Evolutionary conservation across 1,140 invertebrate genomes (phyloP).

Genomic region (Drosophila melanica): DNA sequence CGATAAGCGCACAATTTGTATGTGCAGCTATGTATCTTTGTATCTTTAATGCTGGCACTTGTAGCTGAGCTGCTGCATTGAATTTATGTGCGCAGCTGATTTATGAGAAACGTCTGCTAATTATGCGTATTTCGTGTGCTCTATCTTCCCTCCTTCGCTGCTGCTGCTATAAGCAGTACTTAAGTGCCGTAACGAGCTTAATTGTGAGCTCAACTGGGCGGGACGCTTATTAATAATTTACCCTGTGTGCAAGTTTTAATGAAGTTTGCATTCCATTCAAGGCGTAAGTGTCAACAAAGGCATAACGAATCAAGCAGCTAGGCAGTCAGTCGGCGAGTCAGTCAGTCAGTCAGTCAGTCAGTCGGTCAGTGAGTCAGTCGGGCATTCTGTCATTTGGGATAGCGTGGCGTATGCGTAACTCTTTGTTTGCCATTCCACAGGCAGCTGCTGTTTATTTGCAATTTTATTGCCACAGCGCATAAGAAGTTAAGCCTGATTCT

Average conservation of each 20-base stretch:
- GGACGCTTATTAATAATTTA: conserved; percentile 69
- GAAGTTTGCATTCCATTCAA: conserved; percentile 67
- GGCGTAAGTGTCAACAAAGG: conserved; percentile 45
- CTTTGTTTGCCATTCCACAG: conserved; percentile 11
- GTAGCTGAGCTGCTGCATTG: conserved; percentile 23
- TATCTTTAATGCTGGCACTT: conserved; percentile 35
- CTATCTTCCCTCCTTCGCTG: background rate
- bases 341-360: conserved; percentile 14
- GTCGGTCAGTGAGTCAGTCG: conserved; percentile 4
- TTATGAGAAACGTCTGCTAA: conserved; percentile 69
- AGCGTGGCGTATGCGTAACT: conserved; percentile 45
- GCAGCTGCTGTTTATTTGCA: conserved; percentile 20
- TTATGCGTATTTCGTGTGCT: conserved; percentile 46
- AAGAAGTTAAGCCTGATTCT: conserved; percentile 7
- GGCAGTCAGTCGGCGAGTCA: too few relatives aligned
- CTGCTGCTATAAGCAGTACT: conserved; percentile 65
- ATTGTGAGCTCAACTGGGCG: conserved; percentile 61
- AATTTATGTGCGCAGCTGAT: conserved; percentile 59
- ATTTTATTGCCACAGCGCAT: conserved; percentile 19
- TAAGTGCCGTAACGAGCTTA: conserved; percentile 73
- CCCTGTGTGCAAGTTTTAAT: conserved; percentile 69
- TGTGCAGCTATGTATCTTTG: conserved; percentile 38
- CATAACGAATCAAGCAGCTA: background rate
- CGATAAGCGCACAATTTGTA: conserved; percentile 58
- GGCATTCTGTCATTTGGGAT: background rate